Evolutionary conservation across 2,797 vertebrate genomes (phyloP).

Genomic region (Periophthalmus magnuspinnatus): DNA sequence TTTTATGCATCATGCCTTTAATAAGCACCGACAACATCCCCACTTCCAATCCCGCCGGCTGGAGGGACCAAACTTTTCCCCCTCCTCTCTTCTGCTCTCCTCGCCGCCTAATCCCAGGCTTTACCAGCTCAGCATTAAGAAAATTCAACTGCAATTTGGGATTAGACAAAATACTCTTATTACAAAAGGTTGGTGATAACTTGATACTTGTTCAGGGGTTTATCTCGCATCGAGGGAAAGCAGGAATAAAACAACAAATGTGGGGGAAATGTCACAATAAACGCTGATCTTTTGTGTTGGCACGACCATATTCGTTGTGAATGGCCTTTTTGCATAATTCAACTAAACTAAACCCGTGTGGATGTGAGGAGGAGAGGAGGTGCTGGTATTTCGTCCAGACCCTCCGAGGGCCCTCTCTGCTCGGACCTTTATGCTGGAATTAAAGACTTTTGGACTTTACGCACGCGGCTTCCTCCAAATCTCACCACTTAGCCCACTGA

Average conservation of each 20-base stretch:
- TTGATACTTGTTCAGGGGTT: constrained; percentile 79
- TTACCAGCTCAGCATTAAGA: constrained; percentile 88
- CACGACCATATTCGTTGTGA: constrained; percentile 71
- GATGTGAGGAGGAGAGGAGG: constrained; percentile 30
- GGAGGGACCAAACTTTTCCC: constrained; percentile 78
- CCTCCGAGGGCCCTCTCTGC: constrained; percentile 45
- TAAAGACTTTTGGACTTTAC: constrained; percentile 41
- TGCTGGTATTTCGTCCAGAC: constrained; percentile 32
- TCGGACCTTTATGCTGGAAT: constrained; percentile 51
- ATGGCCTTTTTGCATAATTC: constrained; percentile 75
- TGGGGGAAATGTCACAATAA: constrained; percentile 60
- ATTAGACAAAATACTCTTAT: constrained; percentile 92
- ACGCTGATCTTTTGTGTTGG: constrained; percentile 56
- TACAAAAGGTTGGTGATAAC: constrained; percentile 82
- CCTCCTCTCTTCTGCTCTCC: constrained; percentile 81
- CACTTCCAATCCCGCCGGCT: constrained; percentile 77
- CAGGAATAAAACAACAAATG: constrained; percentile 60
- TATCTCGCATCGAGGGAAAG: constrained; percentile 61
- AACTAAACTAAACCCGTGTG: constrained; percentile 37
- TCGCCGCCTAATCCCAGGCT: constrained; percentile 85
- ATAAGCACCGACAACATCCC: constrained; percentile 79
- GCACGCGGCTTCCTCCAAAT: not conserved
- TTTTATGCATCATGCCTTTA: constrained; percentile 79
- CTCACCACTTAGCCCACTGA: not conserved
- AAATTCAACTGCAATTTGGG: constrained; percentile 89